Percentiles rank a stretch among this genome's conserved stretches.
Evolutionary conservation across 2,797 vertebrate species (phyloP).

Genomic region (Hybognathus amarus): DNA sequence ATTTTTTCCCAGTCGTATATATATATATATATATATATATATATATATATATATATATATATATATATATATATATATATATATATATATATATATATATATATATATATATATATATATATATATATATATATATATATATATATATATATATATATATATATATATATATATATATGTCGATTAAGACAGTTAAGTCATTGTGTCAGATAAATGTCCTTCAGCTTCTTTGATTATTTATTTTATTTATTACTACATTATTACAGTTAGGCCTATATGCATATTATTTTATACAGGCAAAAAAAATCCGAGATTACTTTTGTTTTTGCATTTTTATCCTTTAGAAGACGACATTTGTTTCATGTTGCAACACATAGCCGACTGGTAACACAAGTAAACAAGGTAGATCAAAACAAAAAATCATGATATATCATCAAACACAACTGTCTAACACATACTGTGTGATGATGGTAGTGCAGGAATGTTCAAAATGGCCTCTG

Average conservation of each 20-base stretch:
- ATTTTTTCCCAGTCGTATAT: too few relatives aligned
- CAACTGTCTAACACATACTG: conserved; percentile 26
- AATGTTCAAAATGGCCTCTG: conserved; percentile 80
- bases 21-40: too few relatives aligned
- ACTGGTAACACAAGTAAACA: not conserved
- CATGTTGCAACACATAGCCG: not conserved
- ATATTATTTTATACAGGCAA: not conserved
- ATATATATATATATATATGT: too few relatives aligned
- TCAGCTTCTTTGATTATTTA: not conserved
- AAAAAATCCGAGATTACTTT: not conserved
- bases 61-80: too few relatives aligned
- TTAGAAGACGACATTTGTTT: not conserved
- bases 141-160: too few relatives aligned
- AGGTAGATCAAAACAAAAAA: not conserved
- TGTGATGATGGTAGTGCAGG: not conserved
- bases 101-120: too few relatives aligned
- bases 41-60: too few relatives aligned
- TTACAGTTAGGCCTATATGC: not conserved
- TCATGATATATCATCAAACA: conserved; percentile 34
- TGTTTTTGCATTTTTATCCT: not conserved
- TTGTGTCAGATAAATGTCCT: too few relatives aligned
- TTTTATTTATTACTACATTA: too few relatives aligned
- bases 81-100: too few relatives aligned
- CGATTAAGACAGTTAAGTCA: too few relatives aligned
- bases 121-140: too few relatives aligned